A percentile compares a stretch with the other conserved stretches of the same genome.
Conservation (phyloP, 2,888 invertebrate species). For the Aproaerema taeniolella region DNA sequence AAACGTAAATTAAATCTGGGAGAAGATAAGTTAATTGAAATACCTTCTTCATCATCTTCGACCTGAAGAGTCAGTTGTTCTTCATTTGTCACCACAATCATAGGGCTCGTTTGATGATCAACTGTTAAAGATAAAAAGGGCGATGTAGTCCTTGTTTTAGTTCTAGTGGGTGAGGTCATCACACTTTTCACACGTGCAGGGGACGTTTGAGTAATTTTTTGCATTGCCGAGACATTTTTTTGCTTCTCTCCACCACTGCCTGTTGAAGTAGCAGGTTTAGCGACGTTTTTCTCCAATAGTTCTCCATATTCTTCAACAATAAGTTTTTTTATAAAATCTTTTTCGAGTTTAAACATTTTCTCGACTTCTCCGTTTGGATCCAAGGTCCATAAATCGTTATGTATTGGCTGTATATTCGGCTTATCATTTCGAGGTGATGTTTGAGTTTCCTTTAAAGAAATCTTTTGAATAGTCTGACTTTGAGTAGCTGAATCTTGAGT, state of each 20-base stretch:
- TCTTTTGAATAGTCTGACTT: constrained; percentile 44
- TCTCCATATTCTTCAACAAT: constrained; percentile 64
- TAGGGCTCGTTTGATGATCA: constrained; percentile 59
- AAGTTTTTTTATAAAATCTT: constrained; percentile 62
- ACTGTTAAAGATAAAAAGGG: constrained; percentile 45
- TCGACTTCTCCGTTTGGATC: constrained; percentile 55
- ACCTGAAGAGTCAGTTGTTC: constrained; percentile 34
- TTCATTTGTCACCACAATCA: constrained; percentile 33
- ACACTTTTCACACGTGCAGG: constrained; percentile 60
- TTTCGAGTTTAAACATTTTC: constrained; percentile 59
- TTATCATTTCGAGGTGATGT: constrained; percentile 53
- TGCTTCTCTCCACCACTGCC: constrained; percentile 24
- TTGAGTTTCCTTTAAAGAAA: constrained; percentile 63
- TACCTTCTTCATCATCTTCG: constrained; percentile 41
- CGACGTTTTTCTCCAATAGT: constrained; percentile 49
- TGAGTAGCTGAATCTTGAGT: constrained; percentile 65
- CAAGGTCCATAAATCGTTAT: constrained; percentile 57
- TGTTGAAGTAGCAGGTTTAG: constrained; percentile 55
- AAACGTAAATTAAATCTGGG: constrained; percentile 61
- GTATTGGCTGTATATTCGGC: constrained; percentile 47
- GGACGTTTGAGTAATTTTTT: constrained; percentile 69
- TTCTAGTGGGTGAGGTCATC: constrained; percentile 65
- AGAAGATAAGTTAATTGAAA: constrained; percentile 62
- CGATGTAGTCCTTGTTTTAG: constrained; percentile 64
- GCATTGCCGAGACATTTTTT: constrained; percentile 42